Percentiles rank a stretch among this genome's conserved stretches.
phyloP scores from a whole-genome alignment of 35 echinoderm and acorn worm genomes.

The Patiria miniata region DNA sequence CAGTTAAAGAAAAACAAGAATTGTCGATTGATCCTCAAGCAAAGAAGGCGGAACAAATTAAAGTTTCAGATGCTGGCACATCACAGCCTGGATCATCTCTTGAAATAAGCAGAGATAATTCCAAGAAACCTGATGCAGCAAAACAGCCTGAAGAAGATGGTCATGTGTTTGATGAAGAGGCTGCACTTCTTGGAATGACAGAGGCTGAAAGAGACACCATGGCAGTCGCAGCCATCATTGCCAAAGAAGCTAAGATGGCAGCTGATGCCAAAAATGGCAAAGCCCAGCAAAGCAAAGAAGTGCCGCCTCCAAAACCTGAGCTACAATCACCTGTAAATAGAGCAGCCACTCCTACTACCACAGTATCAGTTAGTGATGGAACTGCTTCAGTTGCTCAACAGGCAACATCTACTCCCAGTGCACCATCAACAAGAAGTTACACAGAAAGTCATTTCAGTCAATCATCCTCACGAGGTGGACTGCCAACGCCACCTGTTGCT shows the following conservation, averaged over 20 bases:
- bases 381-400: not conserved
- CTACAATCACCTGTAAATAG: not conserved
- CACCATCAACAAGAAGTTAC: not conserved
- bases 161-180: slow-evolving; percentile 83
- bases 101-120: not conserved
- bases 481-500: not conserved
- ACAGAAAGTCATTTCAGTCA: not conserved
- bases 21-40: not conserved
- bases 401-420: not conserved
- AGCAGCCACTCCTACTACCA: not conserved
- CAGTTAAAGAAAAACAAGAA: not conserved
- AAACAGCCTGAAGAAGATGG: slow-evolving; percentile 6
- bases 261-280: slow-evolving; percentile 9
- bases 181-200: slow-evolving; percentile 79
- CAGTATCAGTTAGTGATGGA: not conserved
- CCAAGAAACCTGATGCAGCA: not conserved
- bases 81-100: not conserved
- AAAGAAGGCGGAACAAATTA: not conserved
- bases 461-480: not conserved
- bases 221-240: slow-evolving; percentile 86
- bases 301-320: not conserved
- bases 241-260: slow-evolving; percentile 72
- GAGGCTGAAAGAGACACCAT: slow-evolving; percentile 86
- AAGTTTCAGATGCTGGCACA: too few relatives aligned
- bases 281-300: not conserved